Percentiles rank a stretch among this genome's conserved stretches.
phyloP scores from a whole-genome alignment of 2,113 vertebrate species.

The Isichthys henryi region DNA sequence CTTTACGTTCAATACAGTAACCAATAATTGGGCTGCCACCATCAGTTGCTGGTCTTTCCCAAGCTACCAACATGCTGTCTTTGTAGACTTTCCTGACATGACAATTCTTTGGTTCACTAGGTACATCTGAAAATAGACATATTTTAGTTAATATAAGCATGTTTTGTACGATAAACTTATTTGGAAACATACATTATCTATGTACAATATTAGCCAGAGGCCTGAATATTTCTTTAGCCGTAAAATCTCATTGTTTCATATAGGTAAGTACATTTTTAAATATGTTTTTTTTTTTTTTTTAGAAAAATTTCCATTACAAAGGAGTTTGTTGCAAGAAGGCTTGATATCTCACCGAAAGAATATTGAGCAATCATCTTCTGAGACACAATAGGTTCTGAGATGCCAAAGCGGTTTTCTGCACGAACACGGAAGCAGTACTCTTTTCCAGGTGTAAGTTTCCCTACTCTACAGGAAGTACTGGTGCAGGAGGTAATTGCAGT shows the following conservation, averaged over 20 bases:
- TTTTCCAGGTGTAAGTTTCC: constrained; percentile 79
- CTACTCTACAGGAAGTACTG: constrained; percentile 84
- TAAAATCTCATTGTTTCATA: neutral
- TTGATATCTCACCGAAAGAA: constrained; percentile 78
- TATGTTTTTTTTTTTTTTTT: neutral
- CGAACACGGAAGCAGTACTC: constrained; percentile 92
- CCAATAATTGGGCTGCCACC: constrained; percentile 88
- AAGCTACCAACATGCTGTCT: constrained; percentile 86
- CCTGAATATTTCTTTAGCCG: neutral
- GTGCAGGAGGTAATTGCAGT: constrained; percentile 79
- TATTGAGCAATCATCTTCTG: constrained; percentile 79
- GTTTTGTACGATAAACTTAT: neutral
- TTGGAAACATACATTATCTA: neutral
- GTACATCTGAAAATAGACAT: constrained; percentile 69
- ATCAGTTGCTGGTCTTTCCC: constrained; percentile 83
- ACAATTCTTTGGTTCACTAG: constrained; percentile 85
- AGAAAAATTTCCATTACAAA: neutral
- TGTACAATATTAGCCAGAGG: neutral
- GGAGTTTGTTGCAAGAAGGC: neutral
- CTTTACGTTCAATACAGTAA: constrained; percentile 90
- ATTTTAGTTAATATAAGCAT: neutral
- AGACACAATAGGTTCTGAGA: constrained; percentile 83
- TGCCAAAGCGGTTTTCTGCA: constrained; percentile 90
- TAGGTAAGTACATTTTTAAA: neutral
- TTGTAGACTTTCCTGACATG: constrained; percentile 84